A percentile compares a stretch with the other conserved stretches of the same genome.
Evolutionary conservation across 2,888 invertebrate species (phyloP).

Genomic region (Eupsilia transversa): DNA sequence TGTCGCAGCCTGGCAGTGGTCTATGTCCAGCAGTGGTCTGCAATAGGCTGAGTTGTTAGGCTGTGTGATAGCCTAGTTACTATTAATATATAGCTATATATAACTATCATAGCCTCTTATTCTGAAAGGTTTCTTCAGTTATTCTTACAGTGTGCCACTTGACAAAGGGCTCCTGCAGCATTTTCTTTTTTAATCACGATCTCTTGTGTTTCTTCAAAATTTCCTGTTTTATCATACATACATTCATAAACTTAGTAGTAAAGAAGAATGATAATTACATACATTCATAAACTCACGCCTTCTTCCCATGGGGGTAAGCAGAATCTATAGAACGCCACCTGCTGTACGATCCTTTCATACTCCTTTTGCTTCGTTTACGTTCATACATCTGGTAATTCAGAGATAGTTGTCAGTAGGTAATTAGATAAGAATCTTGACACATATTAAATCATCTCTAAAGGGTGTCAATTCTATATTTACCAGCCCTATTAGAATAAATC

Average conservation of each 20-base stretch:
- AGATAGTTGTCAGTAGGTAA: not conserved
- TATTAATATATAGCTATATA: too few relatives aligned
- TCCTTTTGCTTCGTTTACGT: not conserved
- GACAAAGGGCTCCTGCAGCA: not conserved
- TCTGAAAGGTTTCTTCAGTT: not conserved
- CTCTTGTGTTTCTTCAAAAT: not conserved
- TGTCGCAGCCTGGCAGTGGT: too few relatives aligned
- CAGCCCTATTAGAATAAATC: slow-evolving; percentile 73
- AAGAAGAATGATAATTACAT: not conserved
- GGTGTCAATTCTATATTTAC: slow-evolving; percentile 41
- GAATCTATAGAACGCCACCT: not conserved
- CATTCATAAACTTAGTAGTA: not conserved
- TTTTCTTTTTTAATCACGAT: not conserved
- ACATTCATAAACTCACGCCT: not conserved
- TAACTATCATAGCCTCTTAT: not conserved
- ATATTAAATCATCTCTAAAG: slow-evolving; percentile 11
- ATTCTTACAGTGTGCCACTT: not conserved
- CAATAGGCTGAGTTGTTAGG: too few relatives aligned
- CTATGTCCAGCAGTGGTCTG: too few relatives aligned
- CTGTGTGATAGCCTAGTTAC: not conserved
- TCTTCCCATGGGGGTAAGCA: not conserved
- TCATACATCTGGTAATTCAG: not conserved
- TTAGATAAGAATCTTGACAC: not conserved
- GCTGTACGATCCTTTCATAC: not conserved
- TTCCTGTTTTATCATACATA: not conserved